These are phyloP conservation scores for Melanotus villosus DNA, from an alignment of 2,888 invertebrate species.

Conservation along the genomic window DNA sequence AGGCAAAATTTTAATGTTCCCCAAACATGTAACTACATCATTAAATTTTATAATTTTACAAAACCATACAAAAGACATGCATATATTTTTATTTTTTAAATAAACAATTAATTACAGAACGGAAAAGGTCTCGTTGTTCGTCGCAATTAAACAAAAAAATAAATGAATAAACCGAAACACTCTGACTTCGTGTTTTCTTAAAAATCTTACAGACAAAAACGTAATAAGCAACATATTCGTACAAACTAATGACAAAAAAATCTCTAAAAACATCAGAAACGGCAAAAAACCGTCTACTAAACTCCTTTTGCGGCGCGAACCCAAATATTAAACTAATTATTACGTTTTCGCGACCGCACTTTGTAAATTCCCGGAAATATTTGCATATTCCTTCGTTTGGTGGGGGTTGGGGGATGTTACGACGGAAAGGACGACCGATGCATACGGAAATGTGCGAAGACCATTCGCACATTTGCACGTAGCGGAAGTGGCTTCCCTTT, in stretches of 20 bases:
- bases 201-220: neutral
- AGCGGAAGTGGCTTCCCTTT: constrained; percentile 57
- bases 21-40: constrained; percentile 34
- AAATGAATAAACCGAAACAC: too few relatives aligned
- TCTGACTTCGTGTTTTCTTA: too few relatives aligned
- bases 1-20: constrained; percentile 36
- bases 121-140: too few relatives aligned
- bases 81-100: constrained; percentile 12
- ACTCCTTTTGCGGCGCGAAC: constrained; percentile 37
- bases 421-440: constrained; percentile 49
- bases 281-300: constrained; percentile 24
- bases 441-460: constrained; percentile 59
- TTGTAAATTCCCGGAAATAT: constrained; percentile 57
- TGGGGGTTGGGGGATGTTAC: constrained; percentile 45
- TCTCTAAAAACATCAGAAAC: constrained; percentile 4
- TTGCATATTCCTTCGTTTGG: constrained; percentile 53
- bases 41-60: constrained; percentile 30
- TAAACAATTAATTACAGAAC: neutral
- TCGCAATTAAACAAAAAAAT: too few relatives aligned
- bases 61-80: neutral
- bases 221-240: neutral
- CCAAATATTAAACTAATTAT: constrained; percentile 53
- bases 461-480: constrained; percentile 59
- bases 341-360: constrained; percentile 54
- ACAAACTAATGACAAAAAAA: constrained; percentile 13